Evolutionary conservation across 1,140 invertebrate genomes (phyloP).

Genomic region (Anoplolepis gracilipes): DNA sequence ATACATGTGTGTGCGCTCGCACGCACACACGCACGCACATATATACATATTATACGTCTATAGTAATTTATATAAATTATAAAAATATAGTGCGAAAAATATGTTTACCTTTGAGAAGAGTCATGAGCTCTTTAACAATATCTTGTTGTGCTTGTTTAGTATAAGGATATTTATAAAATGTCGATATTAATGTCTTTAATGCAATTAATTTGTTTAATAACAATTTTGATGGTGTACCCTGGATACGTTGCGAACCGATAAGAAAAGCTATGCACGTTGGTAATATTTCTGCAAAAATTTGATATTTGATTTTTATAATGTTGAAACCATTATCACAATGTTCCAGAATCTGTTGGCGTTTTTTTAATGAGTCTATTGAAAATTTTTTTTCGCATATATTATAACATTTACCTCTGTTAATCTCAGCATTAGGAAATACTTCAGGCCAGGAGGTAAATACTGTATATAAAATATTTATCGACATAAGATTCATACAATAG

Average conservation of each 20-base stretch:
- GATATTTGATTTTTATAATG: not conserved
- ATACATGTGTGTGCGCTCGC: too few species aligned
- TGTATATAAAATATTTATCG: conserved; percentile 73
- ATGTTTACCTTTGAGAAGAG: conserved; percentile 72
- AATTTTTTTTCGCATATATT: not conserved
- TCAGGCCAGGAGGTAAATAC: conserved; percentile 81
- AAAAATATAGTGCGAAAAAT: not conserved
- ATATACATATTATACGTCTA: not conserved
- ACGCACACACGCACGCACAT: too few species aligned
- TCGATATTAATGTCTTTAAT: conserved; percentile 72
- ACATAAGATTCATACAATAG: conserved; percentile 77
- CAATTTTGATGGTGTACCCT: not conserved
- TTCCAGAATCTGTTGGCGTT: not conserved
- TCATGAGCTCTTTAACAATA: conserved; percentile 69
- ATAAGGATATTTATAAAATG: conserved; percentile 79
- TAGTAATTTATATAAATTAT: not conserved
- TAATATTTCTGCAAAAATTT: conserved; percentile 76
- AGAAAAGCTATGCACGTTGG: conserved; percentile 76
- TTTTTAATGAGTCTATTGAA: not conserved
- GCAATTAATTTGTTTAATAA: conserved; percentile 60
- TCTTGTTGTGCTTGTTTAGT: conserved; percentile 21
- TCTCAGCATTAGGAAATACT: conserved; percentile 78
- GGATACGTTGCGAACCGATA: conserved; percentile 55
- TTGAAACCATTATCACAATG: not conserved
- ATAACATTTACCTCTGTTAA: conserved; percentile 64